Conservation (phyloP, 2,113 vertebrate species). For the Trachemys scripta region DNA sequence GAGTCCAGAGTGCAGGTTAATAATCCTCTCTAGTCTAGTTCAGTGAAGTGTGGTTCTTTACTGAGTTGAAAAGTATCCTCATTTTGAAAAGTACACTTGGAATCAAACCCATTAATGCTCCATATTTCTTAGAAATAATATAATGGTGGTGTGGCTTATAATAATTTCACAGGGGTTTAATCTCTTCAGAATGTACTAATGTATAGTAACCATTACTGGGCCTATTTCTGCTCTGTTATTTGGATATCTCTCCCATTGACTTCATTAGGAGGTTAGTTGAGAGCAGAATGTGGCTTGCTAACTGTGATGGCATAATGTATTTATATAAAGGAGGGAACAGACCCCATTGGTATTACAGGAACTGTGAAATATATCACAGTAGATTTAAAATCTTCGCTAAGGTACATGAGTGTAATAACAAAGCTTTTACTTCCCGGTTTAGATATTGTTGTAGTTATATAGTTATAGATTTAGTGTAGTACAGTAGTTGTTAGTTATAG, state of each 20-base stretch:
- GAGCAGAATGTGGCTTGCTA: not conserved
- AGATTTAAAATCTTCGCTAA: not conserved
- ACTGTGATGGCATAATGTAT: not conserved
- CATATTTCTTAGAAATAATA: not conserved
- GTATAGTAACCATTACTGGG: not conserved
- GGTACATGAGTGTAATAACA: not conserved
- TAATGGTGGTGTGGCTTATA: not conserved
- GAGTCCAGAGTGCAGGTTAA: not conserved
- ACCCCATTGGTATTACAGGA: not conserved
- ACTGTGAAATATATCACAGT: not conserved
- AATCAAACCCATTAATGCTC: not conserved
- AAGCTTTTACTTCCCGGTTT: not conserved
- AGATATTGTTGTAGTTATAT: too few relatives aligned
- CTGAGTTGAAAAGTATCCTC: not conserved
- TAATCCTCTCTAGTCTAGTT: not conserved
- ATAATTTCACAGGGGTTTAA: not conserved
- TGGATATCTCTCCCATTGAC: not conserved
- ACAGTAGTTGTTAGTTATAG: too few relatives aligned
- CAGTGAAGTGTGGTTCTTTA: not conserved
- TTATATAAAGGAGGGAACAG: too few relatives aligned
- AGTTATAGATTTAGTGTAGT: too few relatives aligned
- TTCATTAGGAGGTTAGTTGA: not conserved
- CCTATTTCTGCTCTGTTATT: not conserved
- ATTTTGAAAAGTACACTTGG: not conserved
- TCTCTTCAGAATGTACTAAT: not conserved